Percentiles rank a stretch among this genome's conserved stretches.
phyloP scores from a whole-genome alignment of 1,140 invertebrate species.

The Drosophila pachea region DNA sequence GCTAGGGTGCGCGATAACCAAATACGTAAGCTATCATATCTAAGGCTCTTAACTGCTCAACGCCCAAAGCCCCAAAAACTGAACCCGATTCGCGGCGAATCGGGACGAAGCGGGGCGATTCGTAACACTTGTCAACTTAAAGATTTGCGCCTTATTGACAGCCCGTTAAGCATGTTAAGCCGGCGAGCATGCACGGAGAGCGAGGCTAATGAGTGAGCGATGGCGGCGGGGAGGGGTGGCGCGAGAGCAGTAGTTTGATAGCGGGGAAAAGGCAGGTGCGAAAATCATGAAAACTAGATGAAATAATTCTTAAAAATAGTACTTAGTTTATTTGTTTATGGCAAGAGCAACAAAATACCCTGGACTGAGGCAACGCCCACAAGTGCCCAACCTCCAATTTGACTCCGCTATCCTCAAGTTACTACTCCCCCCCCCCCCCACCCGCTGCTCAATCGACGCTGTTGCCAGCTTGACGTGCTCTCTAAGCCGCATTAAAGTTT shows the following conservation, averaged over 20 bases:
- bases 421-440: not conserved
- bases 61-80: constrained; percentile 16
- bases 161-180: constrained; percentile 63
- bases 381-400: not conserved
- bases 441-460: not conserved
- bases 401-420: constrained; percentile 9
- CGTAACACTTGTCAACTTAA: constrained; percentile 71
- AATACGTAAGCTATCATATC: constrained; percentile 9
- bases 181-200: not conserved
- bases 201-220: too few species aligned
- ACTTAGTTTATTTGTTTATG: not conserved
- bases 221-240: too few species aligned
- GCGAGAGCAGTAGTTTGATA: too few species aligned
- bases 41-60: constrained; percentile 50
- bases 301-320: too few species aligned
- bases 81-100: constrained; percentile 19
- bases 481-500: constrained; percentile 63
- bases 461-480: constrained; percentile 9
- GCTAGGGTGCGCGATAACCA: too few species aligned
- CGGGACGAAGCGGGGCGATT: constrained; percentile 37
- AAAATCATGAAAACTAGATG: too few species aligned
- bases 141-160: constrained; percentile 62
- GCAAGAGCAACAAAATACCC: too few species aligned
- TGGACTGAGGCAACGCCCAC: constrained; percentile 24
- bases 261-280: too few species aligned